Evolutionary conservation across 2,888 invertebrate species (phyloP), one percentile per base, ranked within the genome.

Genomic region (Cataglyphis altisquamis): DNA sequence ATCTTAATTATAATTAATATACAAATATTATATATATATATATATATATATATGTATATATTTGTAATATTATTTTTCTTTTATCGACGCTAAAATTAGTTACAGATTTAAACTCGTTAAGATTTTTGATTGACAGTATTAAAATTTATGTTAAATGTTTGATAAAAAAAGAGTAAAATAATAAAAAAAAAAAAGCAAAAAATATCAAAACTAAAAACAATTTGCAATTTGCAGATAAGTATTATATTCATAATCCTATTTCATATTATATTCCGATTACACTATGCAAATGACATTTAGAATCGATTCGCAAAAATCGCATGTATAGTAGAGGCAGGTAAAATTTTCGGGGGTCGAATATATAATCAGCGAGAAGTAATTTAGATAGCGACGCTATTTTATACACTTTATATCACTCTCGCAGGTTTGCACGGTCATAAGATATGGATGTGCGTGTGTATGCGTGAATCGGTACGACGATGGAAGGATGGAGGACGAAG

Each of bases 331-430:
- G 25, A 9, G 25, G 25, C 21, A 36, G 45, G 52, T 39, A 63
- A 48, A 62, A 70, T 74, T 84, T 73, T 75, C 75, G 32, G 66
- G 32, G 66, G 48, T 41, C 82, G 29, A 57, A 72, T 45, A 66
- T 87, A 88, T 89, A 91, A 91, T 91, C 90, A 90, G 86, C 74
- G 87, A 72, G 80, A 86, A 82, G 88, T 92, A 92, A 92, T 93
- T 92, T 92, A 92, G 93, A 93, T 92, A 92, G 90, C 90, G 86
- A 88, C 88, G 89, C 91, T 91, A 91, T 91, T 91, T 92, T 91
- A 89, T 90, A 88, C 84, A 88, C 84, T 90, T 91, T 90, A 90
- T 90, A 90, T 89, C 77, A 82, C 73, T 81, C 60, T 63, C 32
- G 52, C 67, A 60, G 39, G 60, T 73, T 68, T 36, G 62, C 25